A percentile compares a stretch with the other conserved stretches of the same genome.
Conservation (phyloP, 2,113 vertebrate genomes). For the Tragelaphus buxtoni region DNA sequence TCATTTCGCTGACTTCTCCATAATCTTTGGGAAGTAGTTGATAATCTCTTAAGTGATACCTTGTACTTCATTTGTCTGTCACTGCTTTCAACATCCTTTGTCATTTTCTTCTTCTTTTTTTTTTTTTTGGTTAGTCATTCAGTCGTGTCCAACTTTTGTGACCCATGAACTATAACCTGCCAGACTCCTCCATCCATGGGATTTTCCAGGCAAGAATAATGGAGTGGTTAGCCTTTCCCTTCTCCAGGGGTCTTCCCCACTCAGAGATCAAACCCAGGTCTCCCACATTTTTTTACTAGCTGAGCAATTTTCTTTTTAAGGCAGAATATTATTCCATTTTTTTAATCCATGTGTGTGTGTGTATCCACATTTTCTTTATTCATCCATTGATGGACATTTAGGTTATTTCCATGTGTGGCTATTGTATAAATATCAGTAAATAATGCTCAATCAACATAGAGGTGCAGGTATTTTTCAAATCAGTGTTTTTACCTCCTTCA, state of each 20-base stretch:
- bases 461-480: background rate
- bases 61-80: background rate
- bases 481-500: background rate
- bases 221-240: background rate
- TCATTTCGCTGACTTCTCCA: background rate
- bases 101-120: background rate
- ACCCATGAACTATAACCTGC: background rate
- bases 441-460: background rate
- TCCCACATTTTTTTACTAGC: background rate
- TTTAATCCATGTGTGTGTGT: background rate
- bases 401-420: background rate
- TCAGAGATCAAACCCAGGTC: background rate
- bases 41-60: background rate
- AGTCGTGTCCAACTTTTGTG: accelerated
- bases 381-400: background rate
- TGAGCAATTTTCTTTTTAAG: background rate
- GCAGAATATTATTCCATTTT: background rate
- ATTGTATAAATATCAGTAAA: background rate
- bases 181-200: background rate
- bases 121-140: background rate
- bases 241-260: background rate
- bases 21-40: background rate
- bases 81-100: background rate
- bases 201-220: background rate
- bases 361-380: background rate